Conservation (phyloP, 2,888 invertebrate species). For the Heliconius ethilla region DNA sequence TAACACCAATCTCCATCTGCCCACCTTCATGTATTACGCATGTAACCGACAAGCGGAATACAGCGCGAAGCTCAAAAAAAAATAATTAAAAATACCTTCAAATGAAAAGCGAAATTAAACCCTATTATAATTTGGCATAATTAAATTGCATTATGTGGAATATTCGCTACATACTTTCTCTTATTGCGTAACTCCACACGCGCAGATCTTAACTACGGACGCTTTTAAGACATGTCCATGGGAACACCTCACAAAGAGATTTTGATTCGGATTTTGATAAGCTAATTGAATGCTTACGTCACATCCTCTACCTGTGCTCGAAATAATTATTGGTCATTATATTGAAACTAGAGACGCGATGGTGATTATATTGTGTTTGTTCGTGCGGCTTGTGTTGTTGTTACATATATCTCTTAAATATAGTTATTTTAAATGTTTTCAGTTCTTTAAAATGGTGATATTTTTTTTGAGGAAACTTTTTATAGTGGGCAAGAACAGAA, state of each 20-base stretch:
- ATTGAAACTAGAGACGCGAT: not conserved
- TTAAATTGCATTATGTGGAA: constrained; percentile 34
- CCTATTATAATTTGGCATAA: constrained; percentile 30
- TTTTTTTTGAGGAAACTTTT: no score
- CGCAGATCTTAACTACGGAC: constrained; percentile 48
- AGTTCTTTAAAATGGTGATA: no score
- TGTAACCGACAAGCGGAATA: no score
- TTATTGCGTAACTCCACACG: constrained; percentile 50
- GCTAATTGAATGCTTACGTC: constrained; percentile 50
- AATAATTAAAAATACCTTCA: not conserved
- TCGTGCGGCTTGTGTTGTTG: not conserved
- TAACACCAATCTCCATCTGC: no score
- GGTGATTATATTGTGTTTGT: constrained; percentile 4
- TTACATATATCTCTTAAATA: not conserved
- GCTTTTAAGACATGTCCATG: constrained; percentile 55
- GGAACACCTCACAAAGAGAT: constrained; percentile 45
- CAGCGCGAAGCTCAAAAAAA: no score
- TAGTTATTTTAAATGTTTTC: not conserved
- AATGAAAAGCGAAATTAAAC: not conserved
- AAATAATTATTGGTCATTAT: constrained; percentile 31
- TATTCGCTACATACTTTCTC: constrained; percentile 48
- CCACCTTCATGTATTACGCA: no score
- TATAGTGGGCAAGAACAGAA: no score
- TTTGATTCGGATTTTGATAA: constrained; percentile 45
- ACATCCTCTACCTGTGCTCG: constrained; percentile 39